Evolutionary conservation across 2,888 invertebrate genomes (phyloP).

Genomic region (Minunthozetes semirufus): DNA sequence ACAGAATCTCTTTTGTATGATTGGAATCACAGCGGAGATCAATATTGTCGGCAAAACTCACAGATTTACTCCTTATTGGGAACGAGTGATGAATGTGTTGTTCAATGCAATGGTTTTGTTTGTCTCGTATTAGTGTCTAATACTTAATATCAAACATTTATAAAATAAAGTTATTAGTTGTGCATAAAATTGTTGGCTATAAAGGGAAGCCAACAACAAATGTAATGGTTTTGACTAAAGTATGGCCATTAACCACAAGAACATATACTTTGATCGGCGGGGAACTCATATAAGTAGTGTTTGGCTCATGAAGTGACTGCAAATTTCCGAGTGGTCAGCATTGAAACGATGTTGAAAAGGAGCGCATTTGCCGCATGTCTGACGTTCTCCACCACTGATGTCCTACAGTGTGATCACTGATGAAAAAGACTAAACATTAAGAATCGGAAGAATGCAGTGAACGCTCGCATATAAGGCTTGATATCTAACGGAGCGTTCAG

Average conservation of each 20-base stretch:
- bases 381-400: not conserved
- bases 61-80: not conserved
- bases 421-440: not conserved
- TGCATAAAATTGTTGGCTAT: constrained; percentile 3
- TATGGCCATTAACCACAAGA: not conserved
- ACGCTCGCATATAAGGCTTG: not conserved
- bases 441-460: constrained; percentile 16
- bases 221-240: not conserved
- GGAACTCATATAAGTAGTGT: constrained; percentile 17
- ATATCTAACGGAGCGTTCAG: constrained; percentile 18
- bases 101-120: not conserved
- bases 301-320: not conserved
- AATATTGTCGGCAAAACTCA: not conserved
- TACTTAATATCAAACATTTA: not conserved
- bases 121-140: not conserved
- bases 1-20: not conserved
- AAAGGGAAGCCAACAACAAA: not conserved
- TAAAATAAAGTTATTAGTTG: constrained; percentile 9
- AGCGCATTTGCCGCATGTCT: constrained; percentile 9
- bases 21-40: constrained; percentile 10
- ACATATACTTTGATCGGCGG: not conserved
- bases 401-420: constrained; percentile 15
- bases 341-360: not conserved
- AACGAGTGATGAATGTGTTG: not conserved
- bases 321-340: constrained; percentile 14